Base-by-base conservation (phyloP, 2,797 vertebrate genomes). In the Sternarchorhynchus goeldii region DNA sequence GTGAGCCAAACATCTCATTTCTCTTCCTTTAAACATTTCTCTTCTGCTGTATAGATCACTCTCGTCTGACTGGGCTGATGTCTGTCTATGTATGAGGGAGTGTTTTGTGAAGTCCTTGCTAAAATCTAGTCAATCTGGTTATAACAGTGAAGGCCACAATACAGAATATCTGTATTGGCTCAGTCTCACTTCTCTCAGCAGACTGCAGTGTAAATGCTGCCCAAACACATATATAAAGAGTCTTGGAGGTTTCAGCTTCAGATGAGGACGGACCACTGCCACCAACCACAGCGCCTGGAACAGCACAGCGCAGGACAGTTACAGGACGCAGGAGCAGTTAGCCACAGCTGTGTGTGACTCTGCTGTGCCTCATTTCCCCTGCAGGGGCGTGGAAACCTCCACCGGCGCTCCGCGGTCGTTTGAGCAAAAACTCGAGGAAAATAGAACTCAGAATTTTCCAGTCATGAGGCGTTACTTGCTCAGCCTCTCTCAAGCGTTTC, bases 371-470 rank as follows among this genome's bases (percentile, higher is more conserved):
- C 68, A 34, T 76, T 29, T 31, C 34, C 45, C 0, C 34, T n/a
- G 21, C 36, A n/a, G 32, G 34, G n/a, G 17, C 20, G 17, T n/a
- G 53, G 60, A 50, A 76, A 31, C 36, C 53, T 55, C 58, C 56
- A 31, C 18, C 18, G 50, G 4, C 17, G 4, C 20, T 16, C 6
- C 8, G n/a, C 17, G 55, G 32, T 53, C 25, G 18, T 21, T 25
- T n/a, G 21, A 20, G 1, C 21, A 56, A 59, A 59, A 32, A 50
- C 31, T 29, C 34, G 58, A 57, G 73, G 65, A 80, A 80, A 75
- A 64, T 8, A 69, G 53, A 53, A 56, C 56, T 74, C 63, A 69
- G 4, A 39, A 14, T 56, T 73, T 75, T 75, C 65, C 67, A 76
- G 39, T 8, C 50, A 25, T 57, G 50, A 66, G 50, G 34, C 29